These are phyloP conservation scores for Pangasius djambal DNA, from an alignment of 2,797 vertebrate species.

Conservation along the genomic window DNA sequence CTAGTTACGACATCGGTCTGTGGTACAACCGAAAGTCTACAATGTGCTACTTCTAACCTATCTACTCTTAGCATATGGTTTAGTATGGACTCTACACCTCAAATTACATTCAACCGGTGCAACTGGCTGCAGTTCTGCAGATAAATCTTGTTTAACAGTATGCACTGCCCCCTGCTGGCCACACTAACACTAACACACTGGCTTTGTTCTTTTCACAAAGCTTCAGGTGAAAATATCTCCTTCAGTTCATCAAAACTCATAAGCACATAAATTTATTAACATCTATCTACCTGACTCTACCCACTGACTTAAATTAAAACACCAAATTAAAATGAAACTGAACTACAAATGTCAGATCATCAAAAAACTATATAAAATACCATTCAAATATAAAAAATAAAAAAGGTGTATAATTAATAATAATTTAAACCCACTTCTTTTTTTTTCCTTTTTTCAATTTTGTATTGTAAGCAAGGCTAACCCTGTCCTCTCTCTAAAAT, in stretches of 20 bases:
- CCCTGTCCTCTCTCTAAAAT: neutral
- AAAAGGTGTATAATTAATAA: neutral
- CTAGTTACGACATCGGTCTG: neutral
- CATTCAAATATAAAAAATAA: neutral
- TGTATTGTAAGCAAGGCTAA: neutral
- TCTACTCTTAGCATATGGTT: neutral
- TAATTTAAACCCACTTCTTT: neutral
- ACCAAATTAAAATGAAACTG: neutral
- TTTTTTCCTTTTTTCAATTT: neutral
- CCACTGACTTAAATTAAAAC: neutral
- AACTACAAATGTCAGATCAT: neutral
- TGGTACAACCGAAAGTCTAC: neutral
- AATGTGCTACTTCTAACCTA: neutral
- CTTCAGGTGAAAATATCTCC: neutral
- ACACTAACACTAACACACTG: neutral
- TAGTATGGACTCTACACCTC: neutral
- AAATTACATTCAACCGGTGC: neutral
- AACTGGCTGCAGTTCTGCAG: neutral
- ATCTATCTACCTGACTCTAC: neutral
- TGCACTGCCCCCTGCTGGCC: slow-evolving; percentile 51
- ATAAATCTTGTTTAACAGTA: neutral
- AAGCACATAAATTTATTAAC: neutral
- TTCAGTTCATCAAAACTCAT: neutral
- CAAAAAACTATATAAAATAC: neutral
- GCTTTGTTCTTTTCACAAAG: neutral